Conservation (phyloP, 2,113 vertebrate species). For the Podilymbus podiceps region DNA sequence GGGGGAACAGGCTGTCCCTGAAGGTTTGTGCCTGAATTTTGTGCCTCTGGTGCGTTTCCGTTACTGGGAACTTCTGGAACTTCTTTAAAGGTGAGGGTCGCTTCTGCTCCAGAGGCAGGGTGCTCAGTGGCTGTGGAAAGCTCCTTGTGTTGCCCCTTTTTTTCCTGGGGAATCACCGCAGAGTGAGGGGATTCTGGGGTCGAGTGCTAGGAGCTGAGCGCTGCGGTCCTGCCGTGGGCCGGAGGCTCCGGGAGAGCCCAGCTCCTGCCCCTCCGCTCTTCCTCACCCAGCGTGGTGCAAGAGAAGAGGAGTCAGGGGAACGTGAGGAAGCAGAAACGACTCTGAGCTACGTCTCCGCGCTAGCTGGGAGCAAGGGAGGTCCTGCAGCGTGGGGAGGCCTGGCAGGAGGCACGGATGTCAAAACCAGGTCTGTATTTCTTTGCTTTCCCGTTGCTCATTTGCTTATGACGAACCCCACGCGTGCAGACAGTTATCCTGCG, state of each 20-base stretch:
- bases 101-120: background rate
- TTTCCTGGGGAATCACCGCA: background rate
- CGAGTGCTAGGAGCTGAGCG: background rate
- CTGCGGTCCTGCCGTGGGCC: accelerated
- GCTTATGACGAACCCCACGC: background rate
- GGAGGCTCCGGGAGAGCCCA: background rate
- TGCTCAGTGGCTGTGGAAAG: background rate
- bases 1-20: background rate
- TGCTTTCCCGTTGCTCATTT: background rate
- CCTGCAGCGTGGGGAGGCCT: background rate
- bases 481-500: accelerated
- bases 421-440: accelerated
- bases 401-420: background rate
- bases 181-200: background rate
- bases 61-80: background rate
- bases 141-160: background rate
- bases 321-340: accelerated
- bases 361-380: background rate
- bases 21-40: background rate
- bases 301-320: background rate
- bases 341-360: background rate
- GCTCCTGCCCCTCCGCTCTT: background rate
- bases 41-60: background rate
- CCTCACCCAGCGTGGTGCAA: accelerated
- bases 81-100: background rate